Percentiles rank a stretch among this genome's conserved stretches.
These are phyloP conservation scores for Odobenus rosmarus DNA, from an alignment of 2,113 vertebrate genomes.

Conservation along the genomic window DNA sequence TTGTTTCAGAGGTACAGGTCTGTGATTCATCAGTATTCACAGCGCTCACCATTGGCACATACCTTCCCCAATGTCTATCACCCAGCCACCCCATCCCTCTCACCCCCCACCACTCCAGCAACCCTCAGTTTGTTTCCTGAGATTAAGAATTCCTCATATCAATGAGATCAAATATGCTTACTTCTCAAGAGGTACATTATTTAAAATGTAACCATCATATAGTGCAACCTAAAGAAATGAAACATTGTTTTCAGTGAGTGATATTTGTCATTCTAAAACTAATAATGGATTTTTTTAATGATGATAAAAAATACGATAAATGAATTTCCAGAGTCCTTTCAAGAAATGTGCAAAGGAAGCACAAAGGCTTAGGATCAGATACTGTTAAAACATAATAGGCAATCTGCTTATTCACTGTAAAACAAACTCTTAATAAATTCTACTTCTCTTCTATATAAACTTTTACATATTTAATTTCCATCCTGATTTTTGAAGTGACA, in stretches of 20 bases:
- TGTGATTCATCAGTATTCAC: too few species aligned
- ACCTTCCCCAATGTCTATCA: too few species aligned
- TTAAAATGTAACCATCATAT: not conserved
- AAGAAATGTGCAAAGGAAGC: not conserved
- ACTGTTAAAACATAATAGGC: not conserved
- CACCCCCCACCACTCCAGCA: too few species aligned
- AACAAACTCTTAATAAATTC: not conserved
- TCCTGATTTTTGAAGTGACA: not conserved
- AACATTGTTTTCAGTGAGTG: not conserved
- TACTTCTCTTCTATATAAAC: not conserved
- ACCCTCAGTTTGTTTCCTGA: too few species aligned
- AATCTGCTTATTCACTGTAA: not conserved
- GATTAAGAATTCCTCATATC: too few species aligned
- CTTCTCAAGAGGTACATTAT: not conserved
- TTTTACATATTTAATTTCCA: not conserved
- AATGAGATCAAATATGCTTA: not conserved
- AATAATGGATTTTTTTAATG: not conserved
- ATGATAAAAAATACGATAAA: not conserved
- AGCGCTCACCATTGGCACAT: too few species aligned
- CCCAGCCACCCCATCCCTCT: too few species aligned
- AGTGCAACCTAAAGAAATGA: not conserved
- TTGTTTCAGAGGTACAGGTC: too few species aligned
- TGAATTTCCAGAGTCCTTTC: not conserved
- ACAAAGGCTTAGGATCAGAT: not conserved
- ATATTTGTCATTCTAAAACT: not conserved